Evolutionary conservation across 2,888 invertebrate genomes (phyloP), one percentile per base, ranked within the genome.

Genomic region (Conchocele bisecta): DNA sequence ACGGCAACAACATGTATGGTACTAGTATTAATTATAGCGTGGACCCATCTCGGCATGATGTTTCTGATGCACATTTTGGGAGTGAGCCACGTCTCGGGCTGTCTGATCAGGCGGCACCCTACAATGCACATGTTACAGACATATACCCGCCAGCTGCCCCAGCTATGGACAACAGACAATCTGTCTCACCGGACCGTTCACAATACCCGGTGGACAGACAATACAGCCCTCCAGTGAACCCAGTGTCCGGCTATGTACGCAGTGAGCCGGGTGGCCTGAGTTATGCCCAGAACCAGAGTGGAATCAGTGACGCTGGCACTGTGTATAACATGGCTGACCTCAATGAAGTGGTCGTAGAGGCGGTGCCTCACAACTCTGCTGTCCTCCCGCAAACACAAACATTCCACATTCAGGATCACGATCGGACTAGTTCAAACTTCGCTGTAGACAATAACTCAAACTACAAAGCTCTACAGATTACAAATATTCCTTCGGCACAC

Each of bases 401-500:
- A 41, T 73, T 70, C 66, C 69, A 76, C 54, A 56, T 61, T 29
- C 76, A 76, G 54, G 73, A 76, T 26, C 76, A 76, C 73, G 66
- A 69, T 42, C 76, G 76, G 76, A 76, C 76, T 76, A 73, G 26
- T 33, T 33, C 28, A 20, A 31, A n/a, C n/a, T n/a, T n/a, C n/a
- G n/a, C n/a, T n/a, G n/a, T n/a, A n/a, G n/a, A n/a, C n/a, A n/a
- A n/a, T n/a, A n/a, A n/a, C n/a, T n/a, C n/a, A n/a, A n/a, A n/a
- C n/a, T n/a, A n/a, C n/a, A n/a, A n/a, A n/a, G n/a, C n/a, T n/a
- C n/a, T n/a, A n/a, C n/a, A n/a, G n/a, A n/a, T n/a, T n/a, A n/a
- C n/a, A n/a, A n/a, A n/a, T n/a, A n/a, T n/a, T n/a, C n/a, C n/a
- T n/a, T n/a, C n/a, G n/a, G n/a, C n/a, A n/a, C n/a, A n/a, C n/a